Conservation (phyloP, 92 coral and sea anemone species). For the Nematostella vectensis region DNA sequence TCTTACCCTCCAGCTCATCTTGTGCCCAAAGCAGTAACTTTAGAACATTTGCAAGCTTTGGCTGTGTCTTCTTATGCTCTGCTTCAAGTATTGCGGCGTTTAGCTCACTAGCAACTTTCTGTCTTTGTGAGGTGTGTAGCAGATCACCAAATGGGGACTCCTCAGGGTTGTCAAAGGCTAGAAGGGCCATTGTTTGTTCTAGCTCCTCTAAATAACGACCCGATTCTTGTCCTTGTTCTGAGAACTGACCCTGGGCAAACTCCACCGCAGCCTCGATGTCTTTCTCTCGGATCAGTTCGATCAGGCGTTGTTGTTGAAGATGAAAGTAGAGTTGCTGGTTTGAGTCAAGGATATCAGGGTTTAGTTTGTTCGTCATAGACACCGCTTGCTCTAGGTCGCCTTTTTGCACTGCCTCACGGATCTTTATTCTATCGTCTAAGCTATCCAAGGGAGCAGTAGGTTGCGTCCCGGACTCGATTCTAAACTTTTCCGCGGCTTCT, state of each 20-base stretch:
- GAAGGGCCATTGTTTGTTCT: slow-evolving; percentile 93
- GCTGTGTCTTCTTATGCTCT: slow-evolving; percentile 79
- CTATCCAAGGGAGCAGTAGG: slow-evolving; percentile 80
- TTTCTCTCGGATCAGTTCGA: slow-evolving; percentile 88
- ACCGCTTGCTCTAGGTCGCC: slow-evolving; percentile 93
- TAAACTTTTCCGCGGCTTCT: slow-evolving; percentile 98
- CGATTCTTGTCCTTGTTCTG: slow-evolving; percentile 95
- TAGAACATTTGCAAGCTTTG: slow-evolving; percentile 79
- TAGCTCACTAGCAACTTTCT: slow-evolving; percentile 97
- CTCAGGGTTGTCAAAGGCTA: slow-evolving; percentile 96
- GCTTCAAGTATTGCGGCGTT: slow-evolving; percentile 94
- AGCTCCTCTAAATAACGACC: slow-evolving; percentile 86
- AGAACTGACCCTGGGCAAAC: slow-evolving; percentile 95
- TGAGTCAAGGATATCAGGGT: slow-evolving; percentile 93
- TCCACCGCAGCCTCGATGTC: slow-evolving; percentile 97
- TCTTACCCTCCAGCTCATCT: slow-evolving; percentile 86
- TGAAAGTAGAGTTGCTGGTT: slow-evolving; percentile 83
- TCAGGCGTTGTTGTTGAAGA: slow-evolving; percentile 90
- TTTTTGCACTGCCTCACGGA: slow-evolving; percentile 91
- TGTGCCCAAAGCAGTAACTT: slow-evolving; percentile 94
- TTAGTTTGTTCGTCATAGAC: slow-evolving; percentile 81
- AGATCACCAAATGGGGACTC: slow-evolving; percentile 95
- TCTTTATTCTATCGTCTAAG: slow-evolving; percentile 88
- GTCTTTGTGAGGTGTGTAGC: slow-evolving; percentile 85
- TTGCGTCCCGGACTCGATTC: slow-evolving; percentile 90